These are phyloP conservation scores for Leptinotarsa defecta DNA, from an alignment of 1,140 invertebrate species.

Conservation along the genomic window DNA sequence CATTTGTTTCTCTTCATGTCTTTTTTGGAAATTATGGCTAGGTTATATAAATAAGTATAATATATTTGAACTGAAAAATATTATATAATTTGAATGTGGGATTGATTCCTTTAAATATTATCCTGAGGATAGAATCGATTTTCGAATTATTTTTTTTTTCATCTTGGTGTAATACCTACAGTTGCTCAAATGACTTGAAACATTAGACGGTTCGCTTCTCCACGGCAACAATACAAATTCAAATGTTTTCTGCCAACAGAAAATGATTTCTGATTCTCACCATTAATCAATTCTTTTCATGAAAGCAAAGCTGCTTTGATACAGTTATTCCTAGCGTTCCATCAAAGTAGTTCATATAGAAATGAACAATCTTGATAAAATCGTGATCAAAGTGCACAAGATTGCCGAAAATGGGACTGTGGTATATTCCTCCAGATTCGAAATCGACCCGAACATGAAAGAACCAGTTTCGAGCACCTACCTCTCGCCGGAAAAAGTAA, in stretches of 20 bases:
- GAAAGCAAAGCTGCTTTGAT: conserved; percentile 26
- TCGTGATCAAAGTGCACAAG: conserved; percentile 16
- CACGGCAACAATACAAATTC: conserved; percentile 22
- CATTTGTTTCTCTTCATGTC: too few species aligned
- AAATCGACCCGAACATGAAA: conserved; percentile 16
- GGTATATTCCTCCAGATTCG: not conserved
- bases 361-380: conserved; percentile 31
- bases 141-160: too few species aligned
- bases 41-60: too few species aligned
- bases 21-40: too few species aligned
- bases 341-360: conserved; percentile 22
- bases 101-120: too few species aligned
- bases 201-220: not conserved
- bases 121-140: too few species aligned
- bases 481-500: conserved; percentile 11
- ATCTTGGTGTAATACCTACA: not conserved
- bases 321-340: not conserved
- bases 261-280: conserved; percentile 5
- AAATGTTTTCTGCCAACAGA: conserved; percentile 7
- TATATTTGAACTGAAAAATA: too few species aligned
- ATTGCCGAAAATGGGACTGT: conserved; percentile 18
- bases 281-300: conserved; percentile 14
- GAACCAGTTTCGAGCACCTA: conserved; percentile 7
- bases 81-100: too few species aligned
- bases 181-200: conserved; percentile 10